These are phyloP conservation scores for Cybosia mesomella DNA, from an alignment of 2,888 invertebrate genomes.

Conservation along the genomic window DNA sequence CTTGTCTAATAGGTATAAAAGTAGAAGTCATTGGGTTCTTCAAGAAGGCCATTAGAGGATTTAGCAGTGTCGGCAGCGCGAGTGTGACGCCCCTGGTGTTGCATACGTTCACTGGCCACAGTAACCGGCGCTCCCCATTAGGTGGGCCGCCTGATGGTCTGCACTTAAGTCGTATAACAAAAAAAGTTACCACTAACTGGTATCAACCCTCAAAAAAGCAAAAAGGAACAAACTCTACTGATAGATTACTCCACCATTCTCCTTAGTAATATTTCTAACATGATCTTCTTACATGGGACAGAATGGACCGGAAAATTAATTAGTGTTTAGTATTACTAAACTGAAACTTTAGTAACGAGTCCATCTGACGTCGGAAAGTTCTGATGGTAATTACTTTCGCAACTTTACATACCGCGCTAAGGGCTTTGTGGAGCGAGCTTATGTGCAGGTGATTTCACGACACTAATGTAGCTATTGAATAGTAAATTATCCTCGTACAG, in stretches of 20 bases:
- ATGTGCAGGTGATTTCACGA: background rate
- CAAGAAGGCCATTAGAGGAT: too few relatives aligned
- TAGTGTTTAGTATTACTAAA: conserved; percentile 8
- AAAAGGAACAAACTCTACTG: background rate
- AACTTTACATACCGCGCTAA: conserved; percentile 15
- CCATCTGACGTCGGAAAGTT: conserved; percentile 10
- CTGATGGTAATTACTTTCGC: conserved; percentile 13
- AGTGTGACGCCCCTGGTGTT: too few relatives aligned
- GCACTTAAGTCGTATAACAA: too few relatives aligned
- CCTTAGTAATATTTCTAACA: background rate
- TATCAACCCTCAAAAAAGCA: too few relatives aligned
- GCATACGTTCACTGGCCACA: too few relatives aligned
- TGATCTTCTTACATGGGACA: background rate
- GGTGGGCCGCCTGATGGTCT: too few relatives aligned
- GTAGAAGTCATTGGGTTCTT: too few relatives aligned
- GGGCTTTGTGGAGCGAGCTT: background rate
- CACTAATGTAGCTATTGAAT: background rate
- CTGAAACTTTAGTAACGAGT: conserved; percentile 12
- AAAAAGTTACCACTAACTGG: too few relatives aligned
- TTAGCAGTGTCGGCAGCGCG: too few relatives aligned
- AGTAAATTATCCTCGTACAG: background rate
- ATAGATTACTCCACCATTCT: background rate
- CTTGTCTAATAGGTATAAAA: too few relatives aligned
- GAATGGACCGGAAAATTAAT: background rate
- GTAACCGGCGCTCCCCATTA: too few relatives aligned